phyloP scores from a whole-genome alignment of 1,140 invertebrate species.

The Drosophila arizonae region DNA sequence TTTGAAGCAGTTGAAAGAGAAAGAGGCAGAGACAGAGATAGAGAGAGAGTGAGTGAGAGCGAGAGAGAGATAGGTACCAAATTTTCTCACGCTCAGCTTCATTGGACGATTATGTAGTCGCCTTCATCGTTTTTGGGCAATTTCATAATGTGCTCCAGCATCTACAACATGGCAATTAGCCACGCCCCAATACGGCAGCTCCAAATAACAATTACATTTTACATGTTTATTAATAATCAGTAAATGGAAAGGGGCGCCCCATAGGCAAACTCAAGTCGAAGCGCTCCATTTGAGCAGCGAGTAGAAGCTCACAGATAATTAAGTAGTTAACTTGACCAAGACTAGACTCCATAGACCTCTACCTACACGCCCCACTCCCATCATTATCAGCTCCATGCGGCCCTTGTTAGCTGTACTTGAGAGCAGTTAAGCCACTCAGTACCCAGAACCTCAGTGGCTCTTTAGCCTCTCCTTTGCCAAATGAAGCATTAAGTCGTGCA shows the following conservation, averaged over 20 bases:
- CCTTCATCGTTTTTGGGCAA: conserved; percentile 37
- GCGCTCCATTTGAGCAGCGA: conserved; percentile 9
- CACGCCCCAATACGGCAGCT: conserved; percentile 49
- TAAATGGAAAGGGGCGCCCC: neutral
- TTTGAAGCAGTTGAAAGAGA: conserved; percentile 24
- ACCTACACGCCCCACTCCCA: neutral
- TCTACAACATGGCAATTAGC: conserved; percentile 45
- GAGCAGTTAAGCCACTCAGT: conserved; percentile 38
- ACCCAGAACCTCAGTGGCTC: conserved; percentile 1
- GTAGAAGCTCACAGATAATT: conserved; percentile 34
- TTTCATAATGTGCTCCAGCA: conserved; percentile 35
- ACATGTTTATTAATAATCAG: conserved; percentile 55
- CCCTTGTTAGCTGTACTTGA: conserved; percentile 40
- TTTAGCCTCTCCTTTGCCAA: conserved; percentile 10
- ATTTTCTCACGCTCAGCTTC: conserved; percentile 47
- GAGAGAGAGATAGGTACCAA: conserved; percentile 1
- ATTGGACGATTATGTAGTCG: conserved; percentile 32
- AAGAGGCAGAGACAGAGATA: neutral
- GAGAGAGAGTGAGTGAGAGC: neutral
- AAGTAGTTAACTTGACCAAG: conserved; percentile 42
- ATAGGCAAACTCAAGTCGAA: neutral
- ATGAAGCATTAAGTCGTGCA: conserved; percentile 57
- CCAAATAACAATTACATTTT: conserved; percentile 58
- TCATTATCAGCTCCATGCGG: neutral
- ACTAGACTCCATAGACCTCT: conserved; percentile 23